Base-by-base conservation (phyloP, 2,113 vertebrate genomes). In the Odocoileus hemionus region DNA sequence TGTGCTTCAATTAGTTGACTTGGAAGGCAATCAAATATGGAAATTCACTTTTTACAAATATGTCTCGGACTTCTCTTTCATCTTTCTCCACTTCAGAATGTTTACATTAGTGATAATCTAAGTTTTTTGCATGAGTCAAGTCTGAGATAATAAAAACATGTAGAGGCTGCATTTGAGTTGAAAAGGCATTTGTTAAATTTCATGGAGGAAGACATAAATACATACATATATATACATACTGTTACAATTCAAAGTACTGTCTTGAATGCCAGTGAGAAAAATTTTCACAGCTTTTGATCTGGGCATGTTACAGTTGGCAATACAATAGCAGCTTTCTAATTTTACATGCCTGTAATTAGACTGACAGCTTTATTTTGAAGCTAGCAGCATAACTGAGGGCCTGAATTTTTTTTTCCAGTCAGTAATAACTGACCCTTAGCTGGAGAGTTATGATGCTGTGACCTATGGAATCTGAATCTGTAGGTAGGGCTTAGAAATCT, bases 181-280 rank as follows among this genome's bases (percentile, higher is more conserved):
- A 87, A 94, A 91, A 94, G 54, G 55, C 16, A 93, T 89, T 95
- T 92, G 54, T 82, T 97, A 76, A 95, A 91, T 83, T 93, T 70
- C 52, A n/a, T 54, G 26, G 28, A 60, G 74, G 86, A 23, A 61
- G 83, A 89, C 50, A 33, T 80, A 50, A 21, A 50, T 33, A 33
- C 47, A 52, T 80, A 52, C 8, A 21, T 80, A 33, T 39, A 47
- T 33, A 80, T 58, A 43, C 28, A 88, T 54, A 43, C 39, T 12
- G 25, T 92, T 88, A 58, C 45, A 64, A n/a, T 87, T 94, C 93
- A 94, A 80, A 90, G 86, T 82, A 58, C 60, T 80, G 12, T 89
- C 79, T 85, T 89, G n/a, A 97, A 55, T 80, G 23, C 87, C 87
- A 60, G 15, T 76, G 45, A 87, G 70, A 74, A 91, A 67, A 89